Evolutionary conservation across 2,113 vertebrate species (phyloP), one percentile per base, ranked within the genome.

Genomic region (Oceanodroma tethys): DNA sequence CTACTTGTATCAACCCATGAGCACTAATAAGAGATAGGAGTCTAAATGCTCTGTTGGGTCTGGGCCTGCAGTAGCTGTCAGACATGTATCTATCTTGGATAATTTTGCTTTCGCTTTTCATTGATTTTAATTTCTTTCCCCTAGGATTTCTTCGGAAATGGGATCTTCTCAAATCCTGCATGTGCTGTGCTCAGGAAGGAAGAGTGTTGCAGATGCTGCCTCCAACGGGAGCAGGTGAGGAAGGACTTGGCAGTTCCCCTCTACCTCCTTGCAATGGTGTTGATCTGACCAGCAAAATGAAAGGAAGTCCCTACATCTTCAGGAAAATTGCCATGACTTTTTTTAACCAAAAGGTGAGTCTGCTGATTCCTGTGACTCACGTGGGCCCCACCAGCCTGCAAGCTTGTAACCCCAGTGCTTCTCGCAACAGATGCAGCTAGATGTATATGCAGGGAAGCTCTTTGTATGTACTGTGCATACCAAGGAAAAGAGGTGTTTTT

Each of bases 321-420:
- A 45, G 29, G 36, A 75, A 82, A 79, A 48, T 27, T 4, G 20
- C 20, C 12, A 4, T 15, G 16, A 16, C 11, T n/a, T 81, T 84
- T 76, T 91, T 76, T 15, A 52, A 66, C 7, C 4, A 18, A 16
- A 83, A 50, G 3, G 4, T 58, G 12, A 29, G 3, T 53, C 72
- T 83, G 17, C 19, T 19, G 19, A 66, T 62, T 81, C 34, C 58
- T 2, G 0, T 40, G 30, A 14, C 18, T 82, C 38, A 23, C 3
- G 2, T 0, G 0, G 47, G 8, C 6, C 29, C 11, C 25, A 20
- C 16, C 34, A n/a, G 16, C 13, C 55, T 65, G 48, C 43, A 52
- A 56, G 8, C 3, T n/a, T 29, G 13, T 29, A 38, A 70, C n/a
- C n/a, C 38, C 62, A 63, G 32, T 36, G 34, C 30, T 70, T 73